Evolutionary conservation across 2,113 vertebrate species (phyloP).

Genomic region (Dicaeum eximium): DNA sequence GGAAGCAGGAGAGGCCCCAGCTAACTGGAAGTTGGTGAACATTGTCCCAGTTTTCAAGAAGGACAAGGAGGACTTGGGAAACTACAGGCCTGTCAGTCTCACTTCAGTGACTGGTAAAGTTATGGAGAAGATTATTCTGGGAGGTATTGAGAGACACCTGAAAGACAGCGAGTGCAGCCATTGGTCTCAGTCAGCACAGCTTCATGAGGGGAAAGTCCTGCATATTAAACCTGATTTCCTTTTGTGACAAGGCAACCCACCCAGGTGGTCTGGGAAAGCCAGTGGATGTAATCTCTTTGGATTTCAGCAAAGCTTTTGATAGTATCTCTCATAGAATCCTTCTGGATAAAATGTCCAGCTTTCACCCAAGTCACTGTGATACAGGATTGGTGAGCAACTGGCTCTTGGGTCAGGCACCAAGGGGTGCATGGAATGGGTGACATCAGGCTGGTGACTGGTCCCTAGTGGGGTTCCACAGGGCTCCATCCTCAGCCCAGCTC

Average conservation of each 20-base stretch:
- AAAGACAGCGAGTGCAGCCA: no score
- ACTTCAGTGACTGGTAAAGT: neutral
- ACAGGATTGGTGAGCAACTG: neutral
- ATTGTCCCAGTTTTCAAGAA: neutral
- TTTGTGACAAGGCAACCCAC: neutral
- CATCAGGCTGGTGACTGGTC: neutral
- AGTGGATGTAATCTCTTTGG: neutral
- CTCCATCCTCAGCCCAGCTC: neutral
- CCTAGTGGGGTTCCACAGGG: neutral
- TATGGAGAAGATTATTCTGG: neutral
- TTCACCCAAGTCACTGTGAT: neutral
- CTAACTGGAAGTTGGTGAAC: neutral
- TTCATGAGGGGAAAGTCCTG: neutral
- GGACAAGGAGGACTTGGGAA: neutral
- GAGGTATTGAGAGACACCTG: neutral
- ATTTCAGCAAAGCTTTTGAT: neutral
- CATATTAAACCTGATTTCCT: neutral
- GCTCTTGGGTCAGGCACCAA: neutral
- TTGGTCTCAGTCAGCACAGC: neutral
- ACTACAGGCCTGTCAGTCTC: neutral
- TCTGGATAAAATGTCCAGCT: neutral
- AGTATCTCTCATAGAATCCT: neutral
- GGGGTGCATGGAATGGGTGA: no score
- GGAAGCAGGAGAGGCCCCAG: neutral
- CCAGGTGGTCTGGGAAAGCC: neutral